Evolutionary conservation across 2,797 vertebrate species (phyloP).

Genomic region (Lagodon rhomboides): DNA sequence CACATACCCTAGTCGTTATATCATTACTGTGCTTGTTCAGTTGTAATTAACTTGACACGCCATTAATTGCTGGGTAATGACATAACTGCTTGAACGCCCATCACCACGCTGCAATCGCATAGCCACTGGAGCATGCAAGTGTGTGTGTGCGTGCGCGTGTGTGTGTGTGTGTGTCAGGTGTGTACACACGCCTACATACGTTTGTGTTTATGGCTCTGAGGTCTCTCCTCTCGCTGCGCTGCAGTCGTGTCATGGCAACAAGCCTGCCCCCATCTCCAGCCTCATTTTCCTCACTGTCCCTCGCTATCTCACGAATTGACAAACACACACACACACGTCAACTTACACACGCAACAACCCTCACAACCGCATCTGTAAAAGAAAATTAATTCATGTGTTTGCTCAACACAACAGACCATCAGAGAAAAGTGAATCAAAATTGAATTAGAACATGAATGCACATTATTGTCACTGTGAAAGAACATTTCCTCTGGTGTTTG

Average conservation of each 20-base stretch:
- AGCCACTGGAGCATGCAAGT: conserved; percentile 56
- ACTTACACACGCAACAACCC: conserved; percentile 7
- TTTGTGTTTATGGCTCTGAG: conserved; percentile 27
- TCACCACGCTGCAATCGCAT: conserved; percentile 69
- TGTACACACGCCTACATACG: conserved; percentile 11
- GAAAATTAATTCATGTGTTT: conserved; percentile 28
- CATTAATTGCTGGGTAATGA: conserved; percentile 75
- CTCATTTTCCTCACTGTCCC: conserved; percentile 20
- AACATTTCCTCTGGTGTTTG: conserved; percentile 18
- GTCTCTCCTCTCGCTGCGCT: conserved; percentile 36
- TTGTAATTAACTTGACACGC: conserved; percentile 65
- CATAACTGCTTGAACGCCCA: conserved; percentile 50
- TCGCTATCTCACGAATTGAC: conserved; percentile 9
- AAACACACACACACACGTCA: conserved; percentile 18
- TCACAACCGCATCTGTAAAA: conserved; percentile 34
- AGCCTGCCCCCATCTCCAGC: conserved; percentile 7
- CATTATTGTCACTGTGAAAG: conserved; percentile 34
- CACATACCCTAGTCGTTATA: conserved; percentile 11
- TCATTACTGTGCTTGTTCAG: conserved; percentile 45
- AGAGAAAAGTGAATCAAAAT: conserved; percentile 46
- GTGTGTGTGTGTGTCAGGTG: conserved; percentile 45
- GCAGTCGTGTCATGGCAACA: conserved; percentile 34
- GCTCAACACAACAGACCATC: conserved; percentile 25
- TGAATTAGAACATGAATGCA: conserved; percentile 52
- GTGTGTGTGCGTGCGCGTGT: conserved; percentile 32